Conservation (phyloP, 2,113 vertebrate species). For the Columba livia region DNA sequence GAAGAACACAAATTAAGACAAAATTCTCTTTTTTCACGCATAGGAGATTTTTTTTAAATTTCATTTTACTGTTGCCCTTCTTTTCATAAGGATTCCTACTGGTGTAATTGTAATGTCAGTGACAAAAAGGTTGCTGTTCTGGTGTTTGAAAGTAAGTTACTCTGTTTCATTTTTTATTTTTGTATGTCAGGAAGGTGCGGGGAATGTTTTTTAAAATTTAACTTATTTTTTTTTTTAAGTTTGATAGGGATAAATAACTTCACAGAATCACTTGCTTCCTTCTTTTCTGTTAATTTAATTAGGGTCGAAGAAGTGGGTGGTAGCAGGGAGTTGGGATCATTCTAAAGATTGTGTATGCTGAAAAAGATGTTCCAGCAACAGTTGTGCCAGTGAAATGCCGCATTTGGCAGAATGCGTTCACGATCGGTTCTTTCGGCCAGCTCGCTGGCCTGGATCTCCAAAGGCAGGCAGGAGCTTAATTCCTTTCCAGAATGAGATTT, state of each 20-base stretch:
- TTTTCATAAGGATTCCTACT: conserved; percentile 4
- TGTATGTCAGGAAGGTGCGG: neutral
- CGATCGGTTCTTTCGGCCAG: neutral
- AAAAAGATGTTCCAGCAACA: neutral
- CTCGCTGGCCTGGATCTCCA: conserved; percentile 23
- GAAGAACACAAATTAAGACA: neutral
- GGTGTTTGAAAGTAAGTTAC: neutral
- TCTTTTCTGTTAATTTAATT: neutral
- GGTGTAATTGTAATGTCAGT: neutral
- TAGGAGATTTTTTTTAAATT: neutral
- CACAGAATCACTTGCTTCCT: neutral
- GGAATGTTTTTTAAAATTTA: neutral
- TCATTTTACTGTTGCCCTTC: neutral
- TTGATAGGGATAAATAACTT: neutral
- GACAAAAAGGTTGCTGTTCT: neutral
- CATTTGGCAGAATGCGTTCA: neutral
- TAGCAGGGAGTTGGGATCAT: neutral
- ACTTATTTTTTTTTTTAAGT: neutral
- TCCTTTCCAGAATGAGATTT: conserved; percentile 37
- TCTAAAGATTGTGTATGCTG: neutral
- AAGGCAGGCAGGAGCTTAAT: neutral
- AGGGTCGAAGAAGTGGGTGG: neutral
- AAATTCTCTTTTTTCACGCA: neutral
- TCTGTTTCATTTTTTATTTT: neutral
- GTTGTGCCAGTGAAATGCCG: neutral